Base-by-base conservation (phyloP, 2,888 invertebrate genomes). In the Heliothis peltigera region DNA sequence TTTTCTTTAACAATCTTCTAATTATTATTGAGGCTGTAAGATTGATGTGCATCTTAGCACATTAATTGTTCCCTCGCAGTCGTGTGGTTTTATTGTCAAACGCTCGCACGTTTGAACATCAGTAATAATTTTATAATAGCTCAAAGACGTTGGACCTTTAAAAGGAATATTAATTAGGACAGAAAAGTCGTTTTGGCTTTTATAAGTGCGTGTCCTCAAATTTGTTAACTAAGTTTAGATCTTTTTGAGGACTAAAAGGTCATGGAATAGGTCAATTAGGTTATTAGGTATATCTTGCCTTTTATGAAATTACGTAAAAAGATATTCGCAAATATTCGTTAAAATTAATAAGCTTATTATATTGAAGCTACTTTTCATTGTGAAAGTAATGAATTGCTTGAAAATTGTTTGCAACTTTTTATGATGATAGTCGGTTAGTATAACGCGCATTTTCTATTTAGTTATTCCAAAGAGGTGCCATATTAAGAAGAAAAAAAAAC, bases 1-100 rank as follows among this genome's bases (percentile, higher is more conserved):
- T 80, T 81, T 81, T 77, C 72, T 75, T 72, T 64, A 69, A 77
- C 56, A 71, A 79, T 76, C 62, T 69, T 63, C 66, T 75, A 74
- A 83, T 78, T 79, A 79, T 58, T 66, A 65, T 55, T 54, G 55
- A 17, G 39, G 32, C 52, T 62, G 1, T 43, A 75, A 75, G 57
- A 72, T 52, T 51, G 39, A 63, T 59, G 58, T 55, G 51, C 28
- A 56, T 64, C 73, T 62, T 44, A 44, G 28, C 18, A 42, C 57
- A 62, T 55, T 54, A 54, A 59, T 60, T 47, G 47, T 35, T 28
- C 57, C n/a, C 10, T 44, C 47, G 17, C 51, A 21, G 32, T 53
- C 21, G 2, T 49, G 46, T 42, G 32, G 48, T 44, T 44, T 62
- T 46, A 54, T 54, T 18, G 25, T 47, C 22, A 19, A 15, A 32